Conservation (phyloP, 1,140 invertebrate species). For the Lepidurus packardi region DNA sequence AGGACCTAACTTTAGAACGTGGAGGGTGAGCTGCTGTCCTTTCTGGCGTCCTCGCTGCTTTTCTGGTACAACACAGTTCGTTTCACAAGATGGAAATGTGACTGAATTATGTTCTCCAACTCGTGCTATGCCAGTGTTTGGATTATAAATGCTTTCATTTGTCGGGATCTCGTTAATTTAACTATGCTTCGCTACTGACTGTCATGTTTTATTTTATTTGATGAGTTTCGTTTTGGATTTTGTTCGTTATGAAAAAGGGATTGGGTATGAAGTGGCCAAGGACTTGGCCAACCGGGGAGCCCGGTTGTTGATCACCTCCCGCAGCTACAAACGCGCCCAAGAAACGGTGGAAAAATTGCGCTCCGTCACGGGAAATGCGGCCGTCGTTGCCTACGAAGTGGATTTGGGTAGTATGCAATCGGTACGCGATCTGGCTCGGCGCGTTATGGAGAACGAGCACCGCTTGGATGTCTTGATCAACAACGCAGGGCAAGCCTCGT, state of each 20-base stretch:
- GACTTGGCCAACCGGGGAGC: slow-evolving; percentile 46
- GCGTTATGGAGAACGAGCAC: slow-evolving; percentile 41
- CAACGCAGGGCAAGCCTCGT: slow-evolving; percentile 47
- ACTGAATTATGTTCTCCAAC: not conserved
- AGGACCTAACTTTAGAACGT: not conserved
- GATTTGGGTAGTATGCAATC: slow-evolving; percentile 44
- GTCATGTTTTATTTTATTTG: not conserved
- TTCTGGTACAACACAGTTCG: not conserved
- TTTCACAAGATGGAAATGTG: not conserved
- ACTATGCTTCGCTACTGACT: too few relatives aligned
- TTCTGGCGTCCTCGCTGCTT: not conserved
- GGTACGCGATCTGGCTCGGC: slow-evolving; percentile 42
- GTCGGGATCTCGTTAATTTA: too few relatives aligned
- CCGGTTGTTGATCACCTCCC: slow-evolving; percentile 44
- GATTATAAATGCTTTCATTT: too few relatives aligned
- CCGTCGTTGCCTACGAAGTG: slow-evolving; percentile 41
- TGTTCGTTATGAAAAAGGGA: slow-evolving; percentile 41
- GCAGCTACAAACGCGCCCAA: slow-evolving; percentile 42
- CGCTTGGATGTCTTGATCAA: slow-evolving; percentile 53
- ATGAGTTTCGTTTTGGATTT: not conserved
- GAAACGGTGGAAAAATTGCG: slow-evolving; percentile 43
- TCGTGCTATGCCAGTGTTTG: too few relatives aligned
- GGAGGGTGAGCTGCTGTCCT: not conserved
- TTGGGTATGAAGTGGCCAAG: slow-evolving; percentile 51
- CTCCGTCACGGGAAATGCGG: slow-evolving; percentile 39